Evolutionary conservation across 2,888 invertebrate species (phyloP).

Genomic region (Crematogaster levior): DNA sequence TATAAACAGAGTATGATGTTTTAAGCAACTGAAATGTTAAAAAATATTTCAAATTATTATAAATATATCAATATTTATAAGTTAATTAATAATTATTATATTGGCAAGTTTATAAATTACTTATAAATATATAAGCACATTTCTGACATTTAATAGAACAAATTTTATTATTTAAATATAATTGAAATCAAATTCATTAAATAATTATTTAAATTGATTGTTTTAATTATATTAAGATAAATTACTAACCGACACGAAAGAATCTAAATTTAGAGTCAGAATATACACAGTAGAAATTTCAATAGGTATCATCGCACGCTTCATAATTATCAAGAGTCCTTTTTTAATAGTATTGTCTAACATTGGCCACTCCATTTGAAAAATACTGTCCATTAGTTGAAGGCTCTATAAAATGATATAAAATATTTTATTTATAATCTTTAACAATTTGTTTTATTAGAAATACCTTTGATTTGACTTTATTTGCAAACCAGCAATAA

Average conservation of each 20-base stretch:
- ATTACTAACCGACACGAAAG: slow-evolving; percentile 67
- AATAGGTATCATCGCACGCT: slow-evolving; percentile 62
- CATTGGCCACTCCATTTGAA: slow-evolving; percentile 63
- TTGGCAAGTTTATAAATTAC: too few species aligned
- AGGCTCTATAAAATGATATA: slow-evolving; percentile 60
- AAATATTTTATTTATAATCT: not conserved
- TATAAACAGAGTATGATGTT: slow-evolving; percentile 19
- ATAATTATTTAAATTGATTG: too few species aligned
- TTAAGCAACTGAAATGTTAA: not conserved
- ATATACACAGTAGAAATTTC: slow-evolving; percentile 60
- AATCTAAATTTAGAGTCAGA: slow-evolving; percentile 62
- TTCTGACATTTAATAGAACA: too few species aligned
- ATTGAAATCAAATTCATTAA: too few species aligned
- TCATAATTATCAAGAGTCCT: slow-evolving; percentile 60
- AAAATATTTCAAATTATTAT: not conserved
- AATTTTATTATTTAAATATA: not conserved
- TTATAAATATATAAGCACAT: too few species aligned
- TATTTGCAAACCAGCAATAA: slow-evolving; percentile 73
- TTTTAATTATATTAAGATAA: too few species aligned
- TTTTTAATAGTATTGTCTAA: slow-evolving; percentile 49
- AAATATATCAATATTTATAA: not conserved
- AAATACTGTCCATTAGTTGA: slow-evolving; percentile 56
- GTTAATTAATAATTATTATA: too few species aligned
- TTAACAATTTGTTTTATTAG: not conserved
- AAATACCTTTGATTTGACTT: slow-evolving; percentile 65